phyloP scores from a whole-genome alignment of 2,797 vertebrate genomes.

The Tadarida brasiliensis region DNA sequence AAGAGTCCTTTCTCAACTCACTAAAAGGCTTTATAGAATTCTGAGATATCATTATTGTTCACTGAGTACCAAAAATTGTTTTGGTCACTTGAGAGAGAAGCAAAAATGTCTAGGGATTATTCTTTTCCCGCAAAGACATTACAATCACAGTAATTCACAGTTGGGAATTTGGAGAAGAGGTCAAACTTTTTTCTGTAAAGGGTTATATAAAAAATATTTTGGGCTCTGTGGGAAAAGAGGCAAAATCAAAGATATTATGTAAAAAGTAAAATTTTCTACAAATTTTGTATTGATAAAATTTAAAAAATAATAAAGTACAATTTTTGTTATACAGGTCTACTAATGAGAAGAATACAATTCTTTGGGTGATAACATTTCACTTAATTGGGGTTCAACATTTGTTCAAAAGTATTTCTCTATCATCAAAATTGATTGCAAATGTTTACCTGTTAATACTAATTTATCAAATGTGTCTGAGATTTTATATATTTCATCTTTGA shows the following conservation, averaged over 20 bases:
- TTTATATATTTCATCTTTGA: neutral
- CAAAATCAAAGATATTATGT: neutral
- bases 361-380: neutral
- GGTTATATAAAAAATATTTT: neutral
- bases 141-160: neutral
- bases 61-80: neutral
- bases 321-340: neutral
- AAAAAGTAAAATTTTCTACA: neutral
- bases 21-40: neutral
- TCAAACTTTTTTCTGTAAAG: neutral
- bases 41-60: neutral
- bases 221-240: neutral
- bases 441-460: neutral
- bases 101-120: neutral
- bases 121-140: neutral
- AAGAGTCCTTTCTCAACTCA: neutral
- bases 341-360: conserved; percentile 10
- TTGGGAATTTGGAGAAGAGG: neutral
- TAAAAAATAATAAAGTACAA: neutral
- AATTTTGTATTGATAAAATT: neutral
- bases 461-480: neutral
- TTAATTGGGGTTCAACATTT: neutral
- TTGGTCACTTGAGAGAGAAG: neutral
- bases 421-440: neutral
- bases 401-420: conserved; percentile 2